A percentile compares a stretch with the other conserved stretches of the same genome.
Conservation (phyloP, 2,113 vertebrate species). For the Xenopus laevis region DNA sequence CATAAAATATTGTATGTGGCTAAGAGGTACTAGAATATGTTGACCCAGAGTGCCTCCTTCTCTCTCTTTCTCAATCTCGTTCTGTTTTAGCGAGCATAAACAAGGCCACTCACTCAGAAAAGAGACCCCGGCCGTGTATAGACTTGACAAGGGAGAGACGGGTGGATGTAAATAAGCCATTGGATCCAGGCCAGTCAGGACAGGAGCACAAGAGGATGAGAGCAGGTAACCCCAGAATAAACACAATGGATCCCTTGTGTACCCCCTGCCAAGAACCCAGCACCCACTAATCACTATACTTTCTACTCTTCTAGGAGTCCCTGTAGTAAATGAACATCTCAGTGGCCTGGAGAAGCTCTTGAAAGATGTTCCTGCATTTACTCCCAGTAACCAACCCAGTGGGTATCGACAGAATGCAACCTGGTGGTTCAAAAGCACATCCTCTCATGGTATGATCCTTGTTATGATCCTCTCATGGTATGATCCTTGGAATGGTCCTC, state of each 20-base stretch:
- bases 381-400: not conserved
- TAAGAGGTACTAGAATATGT: too few relatives aligned
- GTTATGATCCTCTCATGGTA: too few relatives aligned
- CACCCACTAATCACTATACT: too few relatives aligned
- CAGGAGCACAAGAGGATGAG: not conserved
- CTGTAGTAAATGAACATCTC: constrained; percentile 26
- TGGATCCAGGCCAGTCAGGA: constrained; percentile 17
- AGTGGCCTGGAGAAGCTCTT: constrained; percentile 38
- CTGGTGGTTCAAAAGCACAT: constrained; percentile 36
- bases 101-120: not conserved
- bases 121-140: not conserved
- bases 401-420: constrained; percentile 3
- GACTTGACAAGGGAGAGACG: not conserved
- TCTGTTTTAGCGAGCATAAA: too few relatives aligned
- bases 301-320: not conserved
- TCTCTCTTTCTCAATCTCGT: not conserved
- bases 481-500: too few relatives aligned
- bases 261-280: too few relatives aligned
- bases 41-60: too few relatives aligned
- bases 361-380: constrained; percentile 19
- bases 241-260: too few relatives aligned
- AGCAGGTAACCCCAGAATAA: not conserved
- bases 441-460: constrained; percentile 19
- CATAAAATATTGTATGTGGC: too few relatives aligned
- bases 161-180: not conserved